phyloP scores from a whole-genome alignment of 2,113 vertebrate species.

The Microtus montanus region DNA sequence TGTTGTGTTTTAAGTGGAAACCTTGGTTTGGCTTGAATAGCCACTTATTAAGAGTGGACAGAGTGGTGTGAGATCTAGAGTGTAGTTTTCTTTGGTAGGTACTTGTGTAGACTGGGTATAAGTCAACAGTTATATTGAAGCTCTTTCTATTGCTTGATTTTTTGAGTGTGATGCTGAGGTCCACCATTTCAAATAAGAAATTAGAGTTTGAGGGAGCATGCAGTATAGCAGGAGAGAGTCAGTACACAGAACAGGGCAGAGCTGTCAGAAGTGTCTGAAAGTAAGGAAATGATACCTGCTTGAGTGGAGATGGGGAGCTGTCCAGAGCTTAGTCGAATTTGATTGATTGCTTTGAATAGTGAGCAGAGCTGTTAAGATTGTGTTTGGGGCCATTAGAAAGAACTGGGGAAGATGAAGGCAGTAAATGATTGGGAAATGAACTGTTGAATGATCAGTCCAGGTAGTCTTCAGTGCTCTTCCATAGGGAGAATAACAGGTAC shows the following conservation, averaged over 20 bases:
- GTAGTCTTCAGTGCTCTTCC: background rate
- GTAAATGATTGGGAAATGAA: background rate
- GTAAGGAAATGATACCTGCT: background rate
- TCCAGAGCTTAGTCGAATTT: constrained; percentile 4
- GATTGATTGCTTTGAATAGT: background rate
- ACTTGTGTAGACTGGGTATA: background rate
- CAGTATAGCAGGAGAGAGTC: background rate
- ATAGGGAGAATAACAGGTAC: background rate
- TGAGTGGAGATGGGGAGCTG: background rate
- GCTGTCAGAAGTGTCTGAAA: background rate
- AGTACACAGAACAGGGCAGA: background rate
- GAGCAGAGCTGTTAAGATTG: constrained; percentile 4
- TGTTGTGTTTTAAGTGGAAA: background rate
- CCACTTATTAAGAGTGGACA: background rate
- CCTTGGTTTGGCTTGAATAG: constrained; percentile 26
- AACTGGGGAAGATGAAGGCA: constrained; percentile 4
- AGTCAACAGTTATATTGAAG: background rate
- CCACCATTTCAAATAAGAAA: constrained; percentile 10
- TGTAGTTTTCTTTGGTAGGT: constrained; percentile 2
- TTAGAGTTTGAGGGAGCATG: background rate
- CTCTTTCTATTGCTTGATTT: background rate
- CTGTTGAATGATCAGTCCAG: background rate
- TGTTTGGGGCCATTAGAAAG: background rate
- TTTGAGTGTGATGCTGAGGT: constrained; percentile 32
- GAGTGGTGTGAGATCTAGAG: background rate